Base-by-base conservation (phyloP, 2,113 vertebrate species). In the Holacanthus passer region DNA sequence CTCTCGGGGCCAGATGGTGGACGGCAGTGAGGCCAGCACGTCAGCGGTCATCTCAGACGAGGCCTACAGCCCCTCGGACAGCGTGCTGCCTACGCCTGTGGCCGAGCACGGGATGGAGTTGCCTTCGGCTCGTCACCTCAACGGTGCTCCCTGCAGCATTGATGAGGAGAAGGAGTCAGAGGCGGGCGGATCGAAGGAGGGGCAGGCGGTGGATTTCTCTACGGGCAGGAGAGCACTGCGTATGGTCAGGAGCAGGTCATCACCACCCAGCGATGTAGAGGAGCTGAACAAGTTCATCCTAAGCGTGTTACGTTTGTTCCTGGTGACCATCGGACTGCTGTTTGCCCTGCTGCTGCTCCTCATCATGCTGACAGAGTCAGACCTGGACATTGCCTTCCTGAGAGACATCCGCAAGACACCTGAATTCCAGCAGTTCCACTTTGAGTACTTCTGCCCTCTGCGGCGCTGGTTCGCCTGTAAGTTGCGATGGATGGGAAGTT, bases 401-500 rank as follows among this genome's bases (percentile, higher is more conserved):
- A 97, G 96, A 13, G 97, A 99, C 96, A 99, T 99, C 92, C 97
- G 98, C 82, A 96, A 97, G 94, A 98, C 97, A 60, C 97, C 98
- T 0, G 97, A 99, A 92, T 99, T 99, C 93, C 97, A 99, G 96
- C 97, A 98, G 86, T 98, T 99, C 93, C 98, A 99, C 95, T 97
- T 98, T 93, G 97, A 97, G 93, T 99, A 99, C 94, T 99, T 99
- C 96, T 99, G 97, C 95, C 98, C 98, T 89, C 96, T 99, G 95
- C 97, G 98, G 94, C 97, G 97, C 95, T 99, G 98, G 98, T 95
- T 99, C 94, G 96, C 97, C 95, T 99, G 98, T 96, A 98, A 98
- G 96, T 85, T 99, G 89, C 96, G 97, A 81, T 97, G 97, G 93
- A 91, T 97, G 92, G 96, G 98, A 87, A 95, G 93, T 79, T 96